Evolutionary conservation across 1,140 invertebrate species (phyloP).

Genomic region (Cotesia chilonis): DNA sequence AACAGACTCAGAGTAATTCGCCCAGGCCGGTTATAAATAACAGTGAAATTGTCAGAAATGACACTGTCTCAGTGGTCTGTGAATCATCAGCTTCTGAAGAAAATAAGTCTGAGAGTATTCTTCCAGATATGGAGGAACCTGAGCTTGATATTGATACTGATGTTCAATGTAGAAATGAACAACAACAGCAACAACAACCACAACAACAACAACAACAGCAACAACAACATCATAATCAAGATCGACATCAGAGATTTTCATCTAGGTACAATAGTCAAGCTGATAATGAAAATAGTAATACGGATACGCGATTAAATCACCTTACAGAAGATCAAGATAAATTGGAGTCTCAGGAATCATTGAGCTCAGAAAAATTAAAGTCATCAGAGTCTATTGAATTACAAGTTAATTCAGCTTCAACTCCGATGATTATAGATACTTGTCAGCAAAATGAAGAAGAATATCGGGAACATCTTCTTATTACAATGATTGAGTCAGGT

Average conservation of each 20-base stretch:
- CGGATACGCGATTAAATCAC: slow-evolving; percentile 25
- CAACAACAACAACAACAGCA: too few species aligned
- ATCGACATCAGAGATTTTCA: slow-evolving; percentile 37
- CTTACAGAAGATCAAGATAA: background rate
- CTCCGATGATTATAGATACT: slow-evolving; percentile 30
- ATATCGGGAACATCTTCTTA: slow-evolving; percentile 54
- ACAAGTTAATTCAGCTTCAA: slow-evolving; percentile 5
- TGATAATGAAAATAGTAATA: slow-evolving; percentile 28
- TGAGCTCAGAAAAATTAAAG: background rate
- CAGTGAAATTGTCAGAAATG: slow-evolving; percentile 21
- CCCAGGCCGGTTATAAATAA: slow-evolving; percentile 27
- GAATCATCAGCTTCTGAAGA: slow-evolving; percentile 28
- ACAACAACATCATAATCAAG: slow-evolving; percentile 10
- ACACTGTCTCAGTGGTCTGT: slow-evolving; percentile 11
- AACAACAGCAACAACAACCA: background rate
- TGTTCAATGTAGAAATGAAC: slow-evolving; percentile 26
- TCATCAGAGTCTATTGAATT: slow-evolving; percentile 21
- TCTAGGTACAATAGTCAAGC: slow-evolving; percentile 38
- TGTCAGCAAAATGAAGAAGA: slow-evolving; percentile 51
- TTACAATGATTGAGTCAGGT: slow-evolving; percentile 58
- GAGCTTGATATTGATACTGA: slow-evolving; percentile 33
- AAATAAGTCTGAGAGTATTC: slow-evolving; percentile 49
- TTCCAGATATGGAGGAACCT: slow-evolving; percentile 51
- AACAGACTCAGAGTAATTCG: slow-evolving; percentile 42
- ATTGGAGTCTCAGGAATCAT: background rate